These are phyloP conservation scores for cat (Felis catus) DNA, from an alignment of 2,113 vertebrate species.

Conservation along the genomic window F.catus_Fca126_mat1.0 CM031412.1:167930001-167930500, in stretches of 20 bases:
- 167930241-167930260: neutral
- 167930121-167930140: neutral
- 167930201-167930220: neutral
- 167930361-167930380: neutral
- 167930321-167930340: neutral
- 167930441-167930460: constrained; percentile 66
- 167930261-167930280: neutral
- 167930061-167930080: neutral
- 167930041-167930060: neutral
- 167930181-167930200: neutral
- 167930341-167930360: neutral
- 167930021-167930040: neutral
- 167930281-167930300: neutral
- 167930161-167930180: neutral
- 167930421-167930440: constrained; percentile 73
- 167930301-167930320: neutral
- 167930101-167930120: neutral
- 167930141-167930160: neutral
- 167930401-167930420: constrained; percentile 52
- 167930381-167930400: constrained; percentile 58
- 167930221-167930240: neutral
- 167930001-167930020: neutral
- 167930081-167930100: neutral
- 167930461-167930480: constrained; percentile 47
- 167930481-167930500: constrained; percentile 52